These are phyloP conservation scores for Stegostoma tigrinum DNA, from an alignment of 2,113 vertebrate species.

Conservation along the genomic window DNA sequence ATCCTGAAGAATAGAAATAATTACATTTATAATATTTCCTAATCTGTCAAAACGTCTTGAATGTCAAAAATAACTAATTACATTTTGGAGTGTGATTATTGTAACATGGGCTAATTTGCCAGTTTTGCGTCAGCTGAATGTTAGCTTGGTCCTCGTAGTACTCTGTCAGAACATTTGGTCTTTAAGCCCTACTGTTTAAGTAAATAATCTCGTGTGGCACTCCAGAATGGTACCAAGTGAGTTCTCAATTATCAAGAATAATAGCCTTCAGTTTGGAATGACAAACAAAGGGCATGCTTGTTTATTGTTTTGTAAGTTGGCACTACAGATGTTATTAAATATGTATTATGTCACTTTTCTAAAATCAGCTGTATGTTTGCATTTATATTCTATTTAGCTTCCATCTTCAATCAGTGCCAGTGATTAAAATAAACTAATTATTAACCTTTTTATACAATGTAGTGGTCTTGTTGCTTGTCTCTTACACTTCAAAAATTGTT, in stretches of 20 bases:
- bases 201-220: neutral
- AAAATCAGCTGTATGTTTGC: neutral
- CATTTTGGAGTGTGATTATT: neutral
- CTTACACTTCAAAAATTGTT: neutral
- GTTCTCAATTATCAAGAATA: neutral
- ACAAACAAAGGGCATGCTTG: neutral
- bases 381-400: neutral
- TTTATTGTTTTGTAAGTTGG: neutral
- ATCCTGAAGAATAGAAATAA: neutral
- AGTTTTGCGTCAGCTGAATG: neutral
- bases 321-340: neutral
- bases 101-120: neutral
- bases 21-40: neutral
- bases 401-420: neutral
- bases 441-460: neutral
- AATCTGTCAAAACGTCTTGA: neutral
- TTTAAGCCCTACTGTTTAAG: neutral
- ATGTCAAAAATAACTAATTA: neutral
- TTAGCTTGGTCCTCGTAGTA: neutral
- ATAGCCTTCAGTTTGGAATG: neutral
- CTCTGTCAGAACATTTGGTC: neutral
- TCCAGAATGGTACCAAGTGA: neutral
- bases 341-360: neutral
- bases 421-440: neutral
- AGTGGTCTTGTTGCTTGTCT: neutral